A percentile compares a stretch with the other conserved stretches of the same genome.
Evolutionary conservation across 2,888 invertebrate genomes (phyloP).

Genomic region (Hyles lineata): DNA sequence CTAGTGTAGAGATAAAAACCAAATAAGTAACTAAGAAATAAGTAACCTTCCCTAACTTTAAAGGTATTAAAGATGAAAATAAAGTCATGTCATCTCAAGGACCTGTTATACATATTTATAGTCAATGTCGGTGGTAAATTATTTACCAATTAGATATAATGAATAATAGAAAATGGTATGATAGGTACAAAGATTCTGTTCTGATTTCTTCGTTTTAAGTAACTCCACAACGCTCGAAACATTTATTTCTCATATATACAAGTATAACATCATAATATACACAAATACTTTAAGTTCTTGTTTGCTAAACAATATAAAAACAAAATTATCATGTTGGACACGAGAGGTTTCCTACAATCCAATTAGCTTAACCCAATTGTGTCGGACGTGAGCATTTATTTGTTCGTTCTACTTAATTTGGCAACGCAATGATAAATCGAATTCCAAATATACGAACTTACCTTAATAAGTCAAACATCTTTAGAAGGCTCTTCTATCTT

Average conservation of each 20-base stretch:
- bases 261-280: neutral
- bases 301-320: slow-evolving; percentile 26
- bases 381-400: slow-evolving; percentile 67
- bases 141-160: too few species aligned
- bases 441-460: neutral
- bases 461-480: neutral
- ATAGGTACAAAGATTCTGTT: too few species aligned
- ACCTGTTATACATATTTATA: too few species aligned
- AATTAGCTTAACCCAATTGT: slow-evolving; percentile 78
- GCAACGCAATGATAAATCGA: slow-evolving; percentile 22
- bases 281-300: neutral
- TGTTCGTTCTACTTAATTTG: slow-evolving; percentile 39
- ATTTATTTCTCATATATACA: neutral
- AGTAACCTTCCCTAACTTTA: too few species aligned
- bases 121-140: too few species aligned
- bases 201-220: too few species aligned
- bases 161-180: too few species aligned
- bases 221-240: neutral
- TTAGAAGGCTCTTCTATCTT: too few species aligned
- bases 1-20: too few species aligned
- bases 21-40: too few species aligned
- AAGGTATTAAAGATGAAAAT: too few species aligned
- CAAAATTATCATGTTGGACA: slow-evolving; percentile 53
- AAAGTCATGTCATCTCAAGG: too few species aligned
- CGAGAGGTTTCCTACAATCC: slow-evolving; percentile 76